phyloP scores from a whole-genome alignment of 92 coral and sea anemone species.

The Zoanthus sociatus region DNA sequence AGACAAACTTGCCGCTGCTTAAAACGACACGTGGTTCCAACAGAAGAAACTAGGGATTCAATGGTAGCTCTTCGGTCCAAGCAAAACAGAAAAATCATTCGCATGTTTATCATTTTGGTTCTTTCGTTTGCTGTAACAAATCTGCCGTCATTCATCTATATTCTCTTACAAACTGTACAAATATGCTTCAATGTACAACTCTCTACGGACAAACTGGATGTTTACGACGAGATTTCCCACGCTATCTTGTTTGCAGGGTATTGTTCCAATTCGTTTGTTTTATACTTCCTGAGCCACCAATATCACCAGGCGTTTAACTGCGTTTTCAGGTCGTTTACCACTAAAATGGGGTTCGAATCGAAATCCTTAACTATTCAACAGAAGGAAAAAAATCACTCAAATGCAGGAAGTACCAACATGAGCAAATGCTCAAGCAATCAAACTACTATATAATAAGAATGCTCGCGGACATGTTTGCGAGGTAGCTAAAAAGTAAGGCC shows the following conservation, averaged over 20 bases:
- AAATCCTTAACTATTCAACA: not conserved
- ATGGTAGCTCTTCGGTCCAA: slow-evolving; percentile 13
- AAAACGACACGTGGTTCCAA: slow-evolving; percentile 6
- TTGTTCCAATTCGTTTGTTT: slow-evolving; percentile 12
- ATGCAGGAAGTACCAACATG: not conserved
- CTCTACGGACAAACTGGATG: not conserved
- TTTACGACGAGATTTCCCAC: not conserved
- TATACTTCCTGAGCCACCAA: slow-evolving; percentile 37
- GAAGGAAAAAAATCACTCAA: not conserved
- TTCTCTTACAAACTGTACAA: not conserved
- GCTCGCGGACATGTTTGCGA: no score
- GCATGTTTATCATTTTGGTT: slow-evolving; percentile 22
- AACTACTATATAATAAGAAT: no score
- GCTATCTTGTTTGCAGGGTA: not conserved
- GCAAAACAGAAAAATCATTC: slow-evolving; percentile 38
- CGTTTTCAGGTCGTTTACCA: not conserved
- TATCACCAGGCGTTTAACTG: slow-evolving; percentile 27
- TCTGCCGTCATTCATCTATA: not conserved
- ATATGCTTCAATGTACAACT: not conserved
- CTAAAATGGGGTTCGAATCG: not conserved
- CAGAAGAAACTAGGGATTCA: not conserved
- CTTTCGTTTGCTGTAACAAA: slow-evolving; percentile 2
- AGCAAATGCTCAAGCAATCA: not conserved
- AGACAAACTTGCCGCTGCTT: slow-evolving; percentile 21
- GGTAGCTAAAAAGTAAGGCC: no score